Conservation (phyloP, 2,797 vertebrate species). For the Cuniculus paca region DNA sequence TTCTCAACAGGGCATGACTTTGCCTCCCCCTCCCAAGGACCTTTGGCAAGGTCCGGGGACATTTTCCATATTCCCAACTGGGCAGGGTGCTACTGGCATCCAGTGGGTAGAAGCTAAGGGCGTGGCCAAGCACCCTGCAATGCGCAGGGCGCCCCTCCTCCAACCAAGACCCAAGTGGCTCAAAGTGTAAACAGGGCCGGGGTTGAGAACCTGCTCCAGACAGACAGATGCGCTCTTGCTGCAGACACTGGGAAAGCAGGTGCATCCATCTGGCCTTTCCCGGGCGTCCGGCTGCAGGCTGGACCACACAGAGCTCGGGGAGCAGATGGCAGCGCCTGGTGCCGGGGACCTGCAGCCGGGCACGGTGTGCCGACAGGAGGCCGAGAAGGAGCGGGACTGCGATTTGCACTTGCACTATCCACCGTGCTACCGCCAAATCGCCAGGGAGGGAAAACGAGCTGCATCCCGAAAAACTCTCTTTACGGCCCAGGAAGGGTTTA, state of each 20-base stretch:
- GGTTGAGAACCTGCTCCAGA: background rate
- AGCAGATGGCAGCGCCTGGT: conserved; percentile 74
- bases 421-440: background rate
- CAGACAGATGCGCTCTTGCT: background rate
- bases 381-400: background rate
- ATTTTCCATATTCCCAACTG: background rate
- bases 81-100: background rate
- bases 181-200: fast-evolving
- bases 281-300: background rate
- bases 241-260: background rate
- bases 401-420: background rate
- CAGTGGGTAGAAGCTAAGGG: background rate
- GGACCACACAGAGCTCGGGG: conserved; percentile 71
- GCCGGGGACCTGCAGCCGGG: background rate
- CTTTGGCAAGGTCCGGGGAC: background rate
- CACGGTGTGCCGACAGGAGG: fast-evolving
- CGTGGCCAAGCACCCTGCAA: fast-evolving
- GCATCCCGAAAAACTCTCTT: conserved; percentile 77
- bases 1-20: background rate
- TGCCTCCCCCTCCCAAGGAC: background rate
- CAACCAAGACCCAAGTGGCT: background rate
- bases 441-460: background rate
- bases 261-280: background rate
- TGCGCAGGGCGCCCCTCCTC: fast-evolving
- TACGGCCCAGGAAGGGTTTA: conserved; percentile 85